phyloP scores from a whole-genome alignment of 2,113 vertebrate species.

The Vanacampus margaritifer region DNA sequence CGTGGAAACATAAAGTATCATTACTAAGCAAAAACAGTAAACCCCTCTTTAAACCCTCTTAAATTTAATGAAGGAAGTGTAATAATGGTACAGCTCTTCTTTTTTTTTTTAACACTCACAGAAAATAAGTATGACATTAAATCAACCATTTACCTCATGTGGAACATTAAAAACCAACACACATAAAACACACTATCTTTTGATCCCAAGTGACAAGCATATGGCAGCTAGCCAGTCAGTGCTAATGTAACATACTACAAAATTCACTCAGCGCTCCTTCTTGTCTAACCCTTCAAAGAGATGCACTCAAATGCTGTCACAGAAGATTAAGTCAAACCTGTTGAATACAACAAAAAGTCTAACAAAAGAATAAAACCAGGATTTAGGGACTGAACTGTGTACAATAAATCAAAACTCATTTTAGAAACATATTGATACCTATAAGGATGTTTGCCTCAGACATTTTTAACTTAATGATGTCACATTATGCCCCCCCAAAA shows the following conservation, averaged over 20 bases:
- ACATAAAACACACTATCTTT: neutral
- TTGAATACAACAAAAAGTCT: neutral
- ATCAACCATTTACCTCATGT: neutral
- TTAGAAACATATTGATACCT: too few relatives aligned
- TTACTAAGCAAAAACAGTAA: neutral
- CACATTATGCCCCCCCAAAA: too few relatives aligned
- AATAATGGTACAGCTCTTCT: too few relatives aligned
- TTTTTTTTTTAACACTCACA: neutral
- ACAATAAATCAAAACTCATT: too few relatives aligned
- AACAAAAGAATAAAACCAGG: too few relatives aligned
- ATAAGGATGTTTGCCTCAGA: too few relatives aligned
- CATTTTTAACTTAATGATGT: too few relatives aligned
- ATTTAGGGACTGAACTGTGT: too few relatives aligned
- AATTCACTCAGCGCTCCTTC: neutral
- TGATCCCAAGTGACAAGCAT: neutral
- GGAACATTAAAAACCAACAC: neutral
- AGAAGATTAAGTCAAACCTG: neutral
- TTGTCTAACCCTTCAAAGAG: neutral
- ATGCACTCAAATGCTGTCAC: neutral
- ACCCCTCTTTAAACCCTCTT: neutral
- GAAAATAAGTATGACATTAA: neutral
- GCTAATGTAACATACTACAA: neutral
- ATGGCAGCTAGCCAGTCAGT: neutral
- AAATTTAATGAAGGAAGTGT: neutral
- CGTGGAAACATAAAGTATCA: conserved; percentile 15